A percentile compares a stretch with the other conserved stretches of the same genome.
Conservation (phyloP, 1,140 invertebrate species). For the Scaptomyza pallida region DNA sequence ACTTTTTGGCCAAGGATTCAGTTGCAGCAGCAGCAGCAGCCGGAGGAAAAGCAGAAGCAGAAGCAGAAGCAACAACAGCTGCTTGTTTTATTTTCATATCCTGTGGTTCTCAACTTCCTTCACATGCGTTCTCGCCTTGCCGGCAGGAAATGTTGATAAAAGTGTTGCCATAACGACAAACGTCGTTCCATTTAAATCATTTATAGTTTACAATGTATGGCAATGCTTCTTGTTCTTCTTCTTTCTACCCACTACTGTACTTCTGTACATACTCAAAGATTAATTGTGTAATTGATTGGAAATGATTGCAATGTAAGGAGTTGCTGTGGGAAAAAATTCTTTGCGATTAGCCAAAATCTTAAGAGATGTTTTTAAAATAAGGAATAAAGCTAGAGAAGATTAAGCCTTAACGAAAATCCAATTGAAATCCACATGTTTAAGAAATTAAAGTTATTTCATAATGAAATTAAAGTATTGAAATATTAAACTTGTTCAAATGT, state of each 20-base stretch:
- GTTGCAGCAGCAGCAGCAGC: constrained; percentile 26
- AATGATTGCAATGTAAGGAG: not conserved
- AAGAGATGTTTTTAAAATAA: not conserved
- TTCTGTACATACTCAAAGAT: constrained; percentile 1
- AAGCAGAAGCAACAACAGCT: constrained; percentile 8
- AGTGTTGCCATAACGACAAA: constrained; percentile 59
- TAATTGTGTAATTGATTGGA: constrained; percentile 36
- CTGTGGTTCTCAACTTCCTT: constrained; percentile 64
- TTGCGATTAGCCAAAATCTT: not conserved
- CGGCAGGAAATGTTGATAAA: constrained; percentile 72
- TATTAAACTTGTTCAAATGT: too few species aligned
- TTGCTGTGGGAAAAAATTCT: not conserved
- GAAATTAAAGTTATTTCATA: too few species aligned
- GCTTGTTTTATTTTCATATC: constrained; percentile 66
- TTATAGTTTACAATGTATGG: constrained; percentile 36
- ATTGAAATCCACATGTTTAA: too few species aligned
- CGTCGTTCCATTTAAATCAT: constrained; percentile 61
- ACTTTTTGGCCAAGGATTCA: constrained; percentile 54
- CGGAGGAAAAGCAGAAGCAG: not conserved
- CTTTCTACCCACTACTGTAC: not conserved
- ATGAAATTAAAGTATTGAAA: too few species aligned
- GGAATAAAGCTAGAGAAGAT: not conserved
- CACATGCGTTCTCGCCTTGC: constrained; percentile 44
- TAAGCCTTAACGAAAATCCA: too few species aligned
- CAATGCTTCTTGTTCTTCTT: too few species aligned